Percentiles rank a stretch among this genome's conserved stretches.
Evolutionary conservation across 2,113 vertebrate genomes (phyloP).

Genomic region (Mirounga angustirostris): DNA sequence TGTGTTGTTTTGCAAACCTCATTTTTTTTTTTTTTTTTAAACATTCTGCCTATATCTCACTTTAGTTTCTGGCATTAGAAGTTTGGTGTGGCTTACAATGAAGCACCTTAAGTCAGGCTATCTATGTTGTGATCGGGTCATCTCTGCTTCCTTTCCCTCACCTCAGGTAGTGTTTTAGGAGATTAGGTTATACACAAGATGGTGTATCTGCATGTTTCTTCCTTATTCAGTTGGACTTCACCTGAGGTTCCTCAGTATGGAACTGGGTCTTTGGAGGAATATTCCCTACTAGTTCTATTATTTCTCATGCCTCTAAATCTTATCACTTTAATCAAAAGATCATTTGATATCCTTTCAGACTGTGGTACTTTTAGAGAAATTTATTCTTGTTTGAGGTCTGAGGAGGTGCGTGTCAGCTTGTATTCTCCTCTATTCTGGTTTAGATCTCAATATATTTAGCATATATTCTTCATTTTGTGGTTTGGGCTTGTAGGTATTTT

Average conservation of each 20-base stretch:
- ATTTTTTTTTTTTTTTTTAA: not conserved
- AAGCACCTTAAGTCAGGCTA: not conserved
- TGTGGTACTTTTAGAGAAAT: conserved; percentile 23
- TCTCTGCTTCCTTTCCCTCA: conserved; percentile 56
- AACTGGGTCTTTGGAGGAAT: conserved; percentile 37
- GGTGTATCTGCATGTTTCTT: conserved; percentile 11
- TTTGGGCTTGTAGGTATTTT: not conserved
- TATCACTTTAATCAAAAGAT: conserved; percentile 34
- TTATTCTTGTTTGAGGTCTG: conserved; percentile 54
- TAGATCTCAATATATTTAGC: conserved; percentile 15
- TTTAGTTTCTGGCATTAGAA: conserved; percentile 49
- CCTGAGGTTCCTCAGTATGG: not conserved
- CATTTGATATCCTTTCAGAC: conserved; percentile 1
- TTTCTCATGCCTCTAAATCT: not conserved
- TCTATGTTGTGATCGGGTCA: conserved; percentile 53
- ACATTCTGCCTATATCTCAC: not conserved
- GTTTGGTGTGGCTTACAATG: conserved; percentile 55
- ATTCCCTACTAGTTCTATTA: not conserved
- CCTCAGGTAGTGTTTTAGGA: not conserved
- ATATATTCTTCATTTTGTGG: conserved; percentile 1
- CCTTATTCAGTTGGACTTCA: not conserved
- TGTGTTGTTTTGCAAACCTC: conserved; percentile 28
- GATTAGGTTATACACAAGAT: conserved; percentile 61
- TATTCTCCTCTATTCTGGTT: conserved; percentile 25
- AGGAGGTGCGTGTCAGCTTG: not conserved